Base-by-base conservation (phyloP, 37 sponge, comb jelly and placozoan genomes). In the Theonella swinhoei region DNA sequence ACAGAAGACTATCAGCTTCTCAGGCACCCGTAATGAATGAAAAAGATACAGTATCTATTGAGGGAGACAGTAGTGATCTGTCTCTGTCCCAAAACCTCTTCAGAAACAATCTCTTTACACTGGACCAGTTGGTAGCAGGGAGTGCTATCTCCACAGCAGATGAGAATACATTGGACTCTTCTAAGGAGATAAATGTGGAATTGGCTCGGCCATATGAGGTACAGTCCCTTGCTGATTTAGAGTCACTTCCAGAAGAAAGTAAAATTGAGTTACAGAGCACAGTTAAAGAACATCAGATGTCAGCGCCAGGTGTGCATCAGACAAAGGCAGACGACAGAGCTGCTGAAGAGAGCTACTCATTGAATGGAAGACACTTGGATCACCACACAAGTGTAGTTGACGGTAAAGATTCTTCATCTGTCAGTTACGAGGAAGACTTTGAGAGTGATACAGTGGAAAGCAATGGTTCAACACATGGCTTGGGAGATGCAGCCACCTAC, bases 41-140 rank as follows among this genome's bases (percentile, higher is more conserved):
- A n/a, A n/a, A n/a, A n/a, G n/a, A n/a, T n/a, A n/a, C n/a, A n/a
- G 11, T 17, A 47, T 47, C 54, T 17, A 47, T 14, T 47, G 54
- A 47, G 54, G 54, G 14, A 17, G 54, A 47, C 54, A 47, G 11
- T 17, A 47, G 54, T 47, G 54, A 47, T 47, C 54, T 47, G 7
- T 47, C 54, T 14, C 54, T 47, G 54, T 47, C 54, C 54, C 54
- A 47, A 47, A 14, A 47, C 54, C 54, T 47, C 4, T 40, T 72
- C 4, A 38, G n/a, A 38, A 72, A 37, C 24, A 72, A 72, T 39
- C 25, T 72, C 38, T 72, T 72, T 25, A 35, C 73, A 31, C 31
- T 72, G n/a, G 73, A 72, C 2, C 42, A 72, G 42, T 40, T 72
- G 73, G 42, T 23, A 14, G 14, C 54, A 47, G n/a, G n/a, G n/a